Evolutionary conservation across 2,888 invertebrate genomes (phyloP).

Genomic region (Diaprepes abbreviatus): DNA sequence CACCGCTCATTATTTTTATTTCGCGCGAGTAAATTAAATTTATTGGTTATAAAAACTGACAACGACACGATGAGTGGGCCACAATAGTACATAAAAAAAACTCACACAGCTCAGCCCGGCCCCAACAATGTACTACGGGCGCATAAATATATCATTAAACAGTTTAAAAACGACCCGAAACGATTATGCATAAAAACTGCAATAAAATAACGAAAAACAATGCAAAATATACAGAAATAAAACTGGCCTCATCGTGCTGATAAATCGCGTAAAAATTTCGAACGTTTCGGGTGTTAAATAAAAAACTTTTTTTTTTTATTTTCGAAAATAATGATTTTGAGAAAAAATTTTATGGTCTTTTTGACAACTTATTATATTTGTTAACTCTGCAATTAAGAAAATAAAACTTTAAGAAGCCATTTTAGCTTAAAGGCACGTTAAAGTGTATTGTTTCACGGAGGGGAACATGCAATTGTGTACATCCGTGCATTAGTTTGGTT

Average conservation of each 20-base stretch:
- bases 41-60: constrained; percentile 41
- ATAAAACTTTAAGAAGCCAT: too few relatives aligned
- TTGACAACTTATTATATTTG: too few relatives aligned
- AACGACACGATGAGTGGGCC: constrained; percentile 38
- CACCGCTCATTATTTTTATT: constrained; percentile 28
- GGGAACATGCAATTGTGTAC: too few relatives aligned
- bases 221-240: constrained; percentile 10
- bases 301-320: too few relatives aligned
- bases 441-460: too few relatives aligned
- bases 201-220: constrained; percentile 30
- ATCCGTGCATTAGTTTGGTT: too few relatives aligned
- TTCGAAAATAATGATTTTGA: neutral
- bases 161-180: constrained; percentile 17
- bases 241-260: neutral
- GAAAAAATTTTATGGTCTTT: too few relatives aligned
- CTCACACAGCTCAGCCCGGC: constrained; percentile 6
- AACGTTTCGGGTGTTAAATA: neutral
- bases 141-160: constrained; percentile 36
- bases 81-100: constrained; percentile 44
- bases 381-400: too few relatives aligned
- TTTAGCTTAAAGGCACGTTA: too few relatives aligned
- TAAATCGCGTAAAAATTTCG: neutral
- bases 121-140: constrained; percentile 34
- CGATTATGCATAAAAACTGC: constrained; percentile 26
- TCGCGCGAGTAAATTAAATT: constrained; percentile 27